phyloP scores from a whole-genome alignment of 2,113 vertebrate species.

The Hystrix brachyura region DNA sequence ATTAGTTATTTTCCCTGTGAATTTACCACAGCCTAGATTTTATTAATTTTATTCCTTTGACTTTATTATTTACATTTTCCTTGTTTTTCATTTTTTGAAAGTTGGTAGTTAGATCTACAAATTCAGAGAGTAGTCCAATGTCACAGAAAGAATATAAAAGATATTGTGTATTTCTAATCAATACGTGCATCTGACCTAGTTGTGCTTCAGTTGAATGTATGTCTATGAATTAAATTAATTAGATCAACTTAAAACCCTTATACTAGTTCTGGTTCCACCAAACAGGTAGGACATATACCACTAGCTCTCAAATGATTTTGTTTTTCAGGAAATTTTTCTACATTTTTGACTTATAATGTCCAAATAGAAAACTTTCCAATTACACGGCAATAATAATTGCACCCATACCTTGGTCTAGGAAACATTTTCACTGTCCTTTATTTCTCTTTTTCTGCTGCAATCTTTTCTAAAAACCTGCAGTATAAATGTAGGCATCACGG shows the following conservation, averaged over 20 bases:
- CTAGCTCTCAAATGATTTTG: not conserved
- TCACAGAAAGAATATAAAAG: not conserved
- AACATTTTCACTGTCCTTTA: not conserved
- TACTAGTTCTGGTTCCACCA: not conserved
- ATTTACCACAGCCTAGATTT: not conserved
- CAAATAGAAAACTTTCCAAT: not conserved
- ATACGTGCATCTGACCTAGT: not conserved
- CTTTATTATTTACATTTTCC: not conserved
- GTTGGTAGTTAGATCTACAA: not conserved
- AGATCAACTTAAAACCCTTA: not conserved
- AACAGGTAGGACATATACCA: slow-evolving; percentile 1
- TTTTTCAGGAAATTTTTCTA: not conserved
- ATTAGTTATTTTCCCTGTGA: not conserved
- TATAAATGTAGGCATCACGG: not conserved
- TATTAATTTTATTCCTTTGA: not conserved
- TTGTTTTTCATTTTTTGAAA: not conserved
- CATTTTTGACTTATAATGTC: not conserved
- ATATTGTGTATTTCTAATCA: not conserved
- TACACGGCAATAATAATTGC: not conserved
- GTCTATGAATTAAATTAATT: not conserved
- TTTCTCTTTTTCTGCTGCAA: not conserved
- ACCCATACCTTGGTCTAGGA: not conserved
- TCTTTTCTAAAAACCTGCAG: not conserved
- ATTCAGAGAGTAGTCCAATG: not conserved
- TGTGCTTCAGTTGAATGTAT: not conserved